Conservation (phyloP, 2,888 invertebrate species). For the Macroteleia sp. region DNA sequence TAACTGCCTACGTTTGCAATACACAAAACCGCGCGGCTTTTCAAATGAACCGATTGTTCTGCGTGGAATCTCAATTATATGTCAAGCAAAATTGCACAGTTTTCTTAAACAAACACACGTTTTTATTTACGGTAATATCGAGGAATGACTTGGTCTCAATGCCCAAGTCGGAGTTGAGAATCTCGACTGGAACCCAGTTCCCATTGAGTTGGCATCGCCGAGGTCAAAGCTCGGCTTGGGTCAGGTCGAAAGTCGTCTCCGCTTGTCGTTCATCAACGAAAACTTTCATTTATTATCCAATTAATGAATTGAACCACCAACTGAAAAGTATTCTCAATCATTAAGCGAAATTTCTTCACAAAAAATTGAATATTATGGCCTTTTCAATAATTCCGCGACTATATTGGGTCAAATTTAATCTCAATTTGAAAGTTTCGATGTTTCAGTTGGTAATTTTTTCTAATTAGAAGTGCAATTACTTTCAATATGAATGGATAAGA, state of each 20-base stretch:
- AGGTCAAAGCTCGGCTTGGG: constrained; percentile 70
- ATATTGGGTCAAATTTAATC: background rate
- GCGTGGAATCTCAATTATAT: constrained; percentile 35
- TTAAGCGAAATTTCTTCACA: constrained; percentile 21
- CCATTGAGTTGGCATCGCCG: constrained; percentile 67
- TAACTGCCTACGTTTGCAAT: constrained; percentile 32
- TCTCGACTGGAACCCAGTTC: constrained; percentile 64
- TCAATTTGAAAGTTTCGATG: too few relatives aligned
- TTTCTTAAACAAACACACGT: constrained; percentile 4
- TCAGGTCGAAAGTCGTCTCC: constrained; percentile 71
- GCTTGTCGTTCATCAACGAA: constrained; percentile 66
- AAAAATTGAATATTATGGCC: constrained; percentile 24
- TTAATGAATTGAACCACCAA: constrained; percentile 63
- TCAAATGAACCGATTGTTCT: constrained; percentile 15
- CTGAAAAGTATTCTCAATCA: constrained; percentile 43
- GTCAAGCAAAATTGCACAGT: constrained; percentile 5
- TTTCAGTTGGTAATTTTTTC: too few relatives aligned
- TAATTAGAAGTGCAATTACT: too few relatives aligned
- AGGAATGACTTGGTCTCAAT: background rate
- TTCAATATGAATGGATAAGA: too few relatives aligned
- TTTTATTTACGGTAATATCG: constrained; percentile 13
- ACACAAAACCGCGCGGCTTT: constrained; percentile 55
- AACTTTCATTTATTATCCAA: constrained; percentile 59
- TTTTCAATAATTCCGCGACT: background rate
- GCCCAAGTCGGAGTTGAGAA: constrained; percentile 58